A percentile compares a stretch with the other conserved stretches of the same genome.
phyloP scores from a whole-genome alignment of 2,888 invertebrate species.

The Alitta virens region DNA sequence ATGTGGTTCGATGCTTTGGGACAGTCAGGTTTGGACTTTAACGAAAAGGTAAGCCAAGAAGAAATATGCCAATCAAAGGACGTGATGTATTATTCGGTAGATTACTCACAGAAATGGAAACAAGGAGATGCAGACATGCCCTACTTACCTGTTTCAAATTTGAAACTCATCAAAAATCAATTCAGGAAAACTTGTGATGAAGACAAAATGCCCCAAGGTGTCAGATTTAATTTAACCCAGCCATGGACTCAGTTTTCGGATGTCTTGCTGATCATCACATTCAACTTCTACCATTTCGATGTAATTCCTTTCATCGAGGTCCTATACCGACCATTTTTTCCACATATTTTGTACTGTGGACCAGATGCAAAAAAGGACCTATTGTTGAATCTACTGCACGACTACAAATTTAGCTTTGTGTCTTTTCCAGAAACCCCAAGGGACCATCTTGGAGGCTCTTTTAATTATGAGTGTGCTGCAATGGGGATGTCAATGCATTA shows the following conservation, averaged over 20 bases:
- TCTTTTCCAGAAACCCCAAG: slow-evolving; percentile 13
- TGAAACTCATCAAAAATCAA: background rate
- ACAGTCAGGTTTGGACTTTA: too few relatives aligned
- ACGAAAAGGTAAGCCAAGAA: too few relatives aligned
- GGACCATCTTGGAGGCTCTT: slow-evolving; percentile 20
- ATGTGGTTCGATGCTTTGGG: too few relatives aligned
- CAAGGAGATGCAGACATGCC: background rate
- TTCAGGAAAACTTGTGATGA: background rate
- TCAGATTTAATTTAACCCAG: slow-evolving; percentile 7
- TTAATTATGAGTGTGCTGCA: slow-evolving; percentile 28
- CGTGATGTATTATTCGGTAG: too few relatives aligned
- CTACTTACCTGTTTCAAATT: background rate
- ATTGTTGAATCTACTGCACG: slow-evolving; percentile 1
- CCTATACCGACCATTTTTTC: slow-evolving; percentile 29
- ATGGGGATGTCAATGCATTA: slow-evolving; percentile 22
- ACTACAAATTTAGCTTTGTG: slow-evolving; percentile 22
- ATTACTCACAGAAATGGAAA: too few relatives aligned
- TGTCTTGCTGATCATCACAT: slow-evolving; percentile 25
- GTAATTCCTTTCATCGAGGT: slow-evolving; percentile 29
- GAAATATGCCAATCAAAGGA: too few relatives aligned
- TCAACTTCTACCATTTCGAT: slow-evolving; percentile 28
- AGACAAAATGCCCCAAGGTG: background rate
- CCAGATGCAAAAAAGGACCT: slow-evolving; percentile 15
- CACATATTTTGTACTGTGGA: slow-evolving; percentile 30
- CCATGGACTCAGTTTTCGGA: slow-evolving; percentile 19